Percentiles rank a stretch among this genome's conserved stretches.
Conservation (phyloP, 2,797 vertebrate species). For the Phoeniculus purpureus region DNA sequence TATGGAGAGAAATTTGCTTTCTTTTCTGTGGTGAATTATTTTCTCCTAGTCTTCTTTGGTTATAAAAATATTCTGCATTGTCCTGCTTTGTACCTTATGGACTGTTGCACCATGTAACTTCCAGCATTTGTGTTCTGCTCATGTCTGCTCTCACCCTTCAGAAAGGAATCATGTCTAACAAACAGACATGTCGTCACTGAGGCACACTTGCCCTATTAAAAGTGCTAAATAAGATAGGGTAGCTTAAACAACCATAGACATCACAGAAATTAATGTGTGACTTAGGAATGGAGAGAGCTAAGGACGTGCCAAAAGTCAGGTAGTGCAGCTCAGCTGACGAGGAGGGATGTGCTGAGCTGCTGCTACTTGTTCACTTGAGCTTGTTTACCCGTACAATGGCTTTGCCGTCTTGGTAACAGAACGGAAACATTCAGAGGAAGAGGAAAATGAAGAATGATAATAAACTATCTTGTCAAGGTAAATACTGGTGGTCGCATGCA, state of each 20-base stretch:
- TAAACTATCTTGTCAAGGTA: constrained; percentile 63
- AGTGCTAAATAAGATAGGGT: not conserved
- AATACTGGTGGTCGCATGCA: constrained; percentile 26
- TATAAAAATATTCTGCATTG: not conserved
- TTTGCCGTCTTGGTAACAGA: constrained; percentile 4
- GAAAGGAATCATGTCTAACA: not conserved
- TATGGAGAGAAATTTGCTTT: not conserved
- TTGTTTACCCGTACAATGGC: constrained; percentile 23
- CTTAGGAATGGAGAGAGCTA: not conserved
- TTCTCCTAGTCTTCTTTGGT: not conserved
- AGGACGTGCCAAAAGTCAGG: not conserved
- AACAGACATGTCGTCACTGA: not conserved
- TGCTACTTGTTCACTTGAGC: not conserved
- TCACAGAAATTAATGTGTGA: not conserved
- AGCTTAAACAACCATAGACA: not conserved
- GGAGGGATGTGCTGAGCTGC: not conserved
- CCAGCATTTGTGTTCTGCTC: not conserved
- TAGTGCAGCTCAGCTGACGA: constrained; percentile 10
- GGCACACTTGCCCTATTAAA: not conserved
- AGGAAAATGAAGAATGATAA: constrained; percentile 39
- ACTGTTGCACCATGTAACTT: not conserved
- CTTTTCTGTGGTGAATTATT: not conserved
- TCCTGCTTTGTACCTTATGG: not conserved
- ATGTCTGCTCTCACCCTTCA: not conserved
- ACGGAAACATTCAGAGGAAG: constrained; percentile 50